phyloP scores from a whole-genome alignment of 2,797 vertebrate species.

The Oreonectes daqikongensis region DNA sequence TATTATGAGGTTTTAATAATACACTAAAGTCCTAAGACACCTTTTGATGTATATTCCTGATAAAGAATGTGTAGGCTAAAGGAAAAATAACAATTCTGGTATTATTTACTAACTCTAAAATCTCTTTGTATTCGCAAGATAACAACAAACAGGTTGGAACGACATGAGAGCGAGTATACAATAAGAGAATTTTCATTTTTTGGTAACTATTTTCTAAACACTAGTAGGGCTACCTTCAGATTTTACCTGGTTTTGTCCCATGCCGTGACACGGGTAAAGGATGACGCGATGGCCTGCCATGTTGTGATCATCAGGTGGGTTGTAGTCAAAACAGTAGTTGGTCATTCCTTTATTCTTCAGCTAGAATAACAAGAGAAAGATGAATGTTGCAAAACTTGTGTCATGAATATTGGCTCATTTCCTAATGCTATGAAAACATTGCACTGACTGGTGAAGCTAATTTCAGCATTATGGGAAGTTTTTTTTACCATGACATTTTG shows the following conservation, averaged over 20 bases:
- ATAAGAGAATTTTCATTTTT: background rate
- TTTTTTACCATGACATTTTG: background rate
- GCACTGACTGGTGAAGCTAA: background rate
- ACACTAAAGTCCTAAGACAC: background rate
- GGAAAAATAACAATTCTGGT: background rate
- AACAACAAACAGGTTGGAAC: background rate
- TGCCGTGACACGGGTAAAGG: conserved; percentile 91
- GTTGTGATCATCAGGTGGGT: conserved; percentile 81
- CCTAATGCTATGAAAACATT: background rate
- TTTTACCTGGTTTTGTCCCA: conserved; percentile 96
- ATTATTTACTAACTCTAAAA: background rate
- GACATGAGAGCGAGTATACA: background rate
- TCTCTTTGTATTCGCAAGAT: background rate
- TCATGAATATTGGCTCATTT: background rate
- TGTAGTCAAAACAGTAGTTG: conserved; percentile 93
- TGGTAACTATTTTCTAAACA: background rate
- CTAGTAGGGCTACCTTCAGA: background rate
- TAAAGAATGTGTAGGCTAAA: background rate
- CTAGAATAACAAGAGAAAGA: conserved; percentile 67
- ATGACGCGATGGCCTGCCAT: conserved; percentile 81
- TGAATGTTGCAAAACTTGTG: background rate
- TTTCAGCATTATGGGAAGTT: background rate
- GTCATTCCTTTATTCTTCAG: conserved; percentile 85
- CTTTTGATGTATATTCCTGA: conserved; percentile 21
- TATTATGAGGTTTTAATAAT: conserved; percentile 21